Evolutionary conservation across 2,797 vertebrate genomes (phyloP).

Genomic region (Fistularia commersonii): DNA sequence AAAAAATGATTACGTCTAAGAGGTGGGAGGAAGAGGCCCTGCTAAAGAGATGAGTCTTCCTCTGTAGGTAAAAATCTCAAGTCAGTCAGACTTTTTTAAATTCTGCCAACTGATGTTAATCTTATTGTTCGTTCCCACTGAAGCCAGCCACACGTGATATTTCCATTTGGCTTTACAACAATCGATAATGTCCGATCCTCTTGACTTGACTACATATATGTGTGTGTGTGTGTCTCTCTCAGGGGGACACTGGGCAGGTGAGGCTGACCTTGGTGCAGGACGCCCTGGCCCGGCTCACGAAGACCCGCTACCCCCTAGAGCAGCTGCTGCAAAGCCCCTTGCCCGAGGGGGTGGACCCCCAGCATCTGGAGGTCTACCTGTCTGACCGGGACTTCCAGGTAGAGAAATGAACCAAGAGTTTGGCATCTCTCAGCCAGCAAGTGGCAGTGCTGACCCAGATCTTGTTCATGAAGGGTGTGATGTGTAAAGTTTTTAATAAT

Average conservation of each 20-base stretch:
- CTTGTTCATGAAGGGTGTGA: neutral
- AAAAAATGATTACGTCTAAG: too few relatives aligned
- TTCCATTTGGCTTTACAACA: too few relatives aligned
- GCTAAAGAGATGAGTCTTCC: too few relatives aligned
- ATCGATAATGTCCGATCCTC: too few relatives aligned
- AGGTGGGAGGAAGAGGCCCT: too few relatives aligned
- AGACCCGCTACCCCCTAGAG: conserved; percentile 69
- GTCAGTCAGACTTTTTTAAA: too few relatives aligned
- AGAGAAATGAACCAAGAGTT: conserved; percentile 13
- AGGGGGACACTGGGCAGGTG: conserved; percentile 50
- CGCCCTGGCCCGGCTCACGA: conserved; percentile 71
- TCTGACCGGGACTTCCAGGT: conserved; percentile 79
- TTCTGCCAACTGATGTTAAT: too few relatives aligned
- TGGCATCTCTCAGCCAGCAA: conserved; percentile 32
- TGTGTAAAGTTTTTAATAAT: too few relatives aligned
- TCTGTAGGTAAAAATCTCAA: too few relatives aligned
- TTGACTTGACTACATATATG: too few relatives aligned
- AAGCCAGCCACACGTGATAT: too few relatives aligned
- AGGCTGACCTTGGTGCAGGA: conserved; percentile 81
- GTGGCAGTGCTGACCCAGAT: conserved; percentile 26
- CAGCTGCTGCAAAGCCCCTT: conserved; percentile 70
- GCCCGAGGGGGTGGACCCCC: conserved; percentile 74
- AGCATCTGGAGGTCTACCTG: conserved; percentile 72
- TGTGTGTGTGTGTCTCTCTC: conserved; percentile 5
- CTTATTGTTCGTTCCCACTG: too few relatives aligned